Base-by-base conservation (phyloP, 2,888 invertebrate genomes). In the Megamerina dolium region DNA sequence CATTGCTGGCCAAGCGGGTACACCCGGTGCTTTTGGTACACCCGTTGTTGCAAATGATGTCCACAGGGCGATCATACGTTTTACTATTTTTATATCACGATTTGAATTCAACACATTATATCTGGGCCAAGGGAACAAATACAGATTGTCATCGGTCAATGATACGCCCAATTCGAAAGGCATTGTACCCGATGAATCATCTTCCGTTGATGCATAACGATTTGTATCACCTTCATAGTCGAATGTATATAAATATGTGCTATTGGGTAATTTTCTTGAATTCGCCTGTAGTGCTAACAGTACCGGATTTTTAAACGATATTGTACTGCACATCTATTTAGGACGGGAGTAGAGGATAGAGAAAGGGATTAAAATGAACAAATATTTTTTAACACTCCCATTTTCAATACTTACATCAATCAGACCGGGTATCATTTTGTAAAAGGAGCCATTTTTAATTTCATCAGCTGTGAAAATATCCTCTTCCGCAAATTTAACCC, bases 61-160 rank as follows among this genome's bases (percentile, higher is more conserved):
- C 72, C 72, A 73, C 6, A 70, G 48, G 1, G 61, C 56, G 2
- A 77, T 67, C 72, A 78, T 70, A 19, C 70, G 69, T 21, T 70
- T 63, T 5, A 75, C 73, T 12, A 77, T 59, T 51, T 60, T 61
- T 6, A 64, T 50, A 41, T 75, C 75, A 3, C 62, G 56, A 43
- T 64, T 62, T 40, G 68, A 63, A 29, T 70, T 60, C 1, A 66
- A 43, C 20, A 60, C 52, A 3, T 58, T 60, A 44, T 63, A 54
- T 12, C 63, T 56, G 3, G 72, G 70, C 64, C 66, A 71, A 18
- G 71, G 70, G 58, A 79, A 80, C 14, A 79, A 58, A 51, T 79
- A 77, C 13, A 78, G 68, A 32, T 78, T 69, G 46, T 80, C 80
- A 48, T 80, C 77, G 6, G 78, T 77, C 49, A 80, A 75, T 21